Evolutionary conservation across 2,113 vertebrate species (phyloP), one percentile per base, ranked within the genome.

Genomic region (Sapajus apella): DNA sequence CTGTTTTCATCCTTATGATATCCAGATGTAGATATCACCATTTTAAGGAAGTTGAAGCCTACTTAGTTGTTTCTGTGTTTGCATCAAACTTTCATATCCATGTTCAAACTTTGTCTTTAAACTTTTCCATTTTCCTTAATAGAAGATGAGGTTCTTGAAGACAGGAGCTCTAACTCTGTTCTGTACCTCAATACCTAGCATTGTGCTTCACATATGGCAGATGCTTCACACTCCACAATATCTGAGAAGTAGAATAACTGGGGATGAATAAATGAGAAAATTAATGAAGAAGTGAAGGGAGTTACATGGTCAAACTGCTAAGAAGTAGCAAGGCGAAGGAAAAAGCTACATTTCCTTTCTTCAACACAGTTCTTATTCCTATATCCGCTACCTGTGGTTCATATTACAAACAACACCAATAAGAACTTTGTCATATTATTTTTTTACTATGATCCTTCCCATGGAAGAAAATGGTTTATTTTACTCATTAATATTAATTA

Each of bases 141-240:
- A 43, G 55, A 77, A 87, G 27, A 14, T 0, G 3, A 16, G 40
- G 0, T 21, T 91, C 43, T 43, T 27, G 66, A 58, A 56, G 58
- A 50, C 18, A 70, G 58, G 14, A 68, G 2, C 40, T 12, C 25
- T 79, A 52, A 2, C 56, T 83, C 75, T 20, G 9, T 40, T 27
- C 3, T 6, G 4, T 3, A 10, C 40, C 0, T 10, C 27, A 17
- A 1, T 43, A 13, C 37, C 17, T 32, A 7, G 23, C 40, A 20
- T n/a, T 11, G 0, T 13, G 40, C 20, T 35, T 72, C 11, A 66
- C 3, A 13, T 6, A 1, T 1, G 5, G 5, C 50, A 79, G 18
- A 25, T 40, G 37, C 37, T 40, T 40, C 14, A 2, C 0, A 64
- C 6, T 35, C 72, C 2, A 0, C 2, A 14, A 13, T 9, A 2